Conservation (phyloP, 53 echinoderm and acorn worm species). For the Temnopleurus reevesii region DNA sequence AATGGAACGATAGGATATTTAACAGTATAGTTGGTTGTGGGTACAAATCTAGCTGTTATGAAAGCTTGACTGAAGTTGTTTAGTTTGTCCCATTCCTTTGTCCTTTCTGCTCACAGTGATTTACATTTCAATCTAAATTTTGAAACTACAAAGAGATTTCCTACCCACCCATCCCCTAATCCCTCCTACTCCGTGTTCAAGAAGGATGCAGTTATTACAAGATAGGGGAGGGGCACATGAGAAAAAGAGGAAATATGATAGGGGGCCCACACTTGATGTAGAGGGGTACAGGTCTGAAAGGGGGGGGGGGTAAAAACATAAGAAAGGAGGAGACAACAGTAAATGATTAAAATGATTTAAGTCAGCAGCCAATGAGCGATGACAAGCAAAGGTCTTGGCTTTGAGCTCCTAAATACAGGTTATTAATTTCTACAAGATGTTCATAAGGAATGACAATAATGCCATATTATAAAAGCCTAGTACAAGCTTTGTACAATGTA, state of each 20-base stretch:
- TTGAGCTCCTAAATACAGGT: not conserved
- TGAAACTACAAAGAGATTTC: no score
- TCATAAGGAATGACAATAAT: constrained; percentile 40
- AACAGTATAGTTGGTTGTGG: not conserved
- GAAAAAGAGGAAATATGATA: not conserved
- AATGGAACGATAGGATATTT: not conserved
- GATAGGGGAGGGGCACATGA: not conserved
- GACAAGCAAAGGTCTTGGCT: constrained; percentile 28
- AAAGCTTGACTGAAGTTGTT: no score
- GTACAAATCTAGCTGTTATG: not conserved
- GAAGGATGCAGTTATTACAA: no score
- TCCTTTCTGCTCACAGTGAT: no score
- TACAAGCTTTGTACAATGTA: no score
- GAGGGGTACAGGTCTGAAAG: not conserved
- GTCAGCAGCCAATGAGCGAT: not conserved
- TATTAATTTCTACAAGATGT: constrained; percentile 56
- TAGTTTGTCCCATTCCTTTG: no score
- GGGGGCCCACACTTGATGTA: not conserved
- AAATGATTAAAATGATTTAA: not conserved
- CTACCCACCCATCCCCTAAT: no score
- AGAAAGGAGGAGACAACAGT: not conserved
- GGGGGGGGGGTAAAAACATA: not conserved
- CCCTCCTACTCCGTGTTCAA: no score
- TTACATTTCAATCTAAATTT: no score
- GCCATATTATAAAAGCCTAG: no score